Evolutionary conservation across 2,888 invertebrate species (phyloP), one percentile per base, ranked within the genome.

Genomic region (Dicyrtoma fusca): DNA sequence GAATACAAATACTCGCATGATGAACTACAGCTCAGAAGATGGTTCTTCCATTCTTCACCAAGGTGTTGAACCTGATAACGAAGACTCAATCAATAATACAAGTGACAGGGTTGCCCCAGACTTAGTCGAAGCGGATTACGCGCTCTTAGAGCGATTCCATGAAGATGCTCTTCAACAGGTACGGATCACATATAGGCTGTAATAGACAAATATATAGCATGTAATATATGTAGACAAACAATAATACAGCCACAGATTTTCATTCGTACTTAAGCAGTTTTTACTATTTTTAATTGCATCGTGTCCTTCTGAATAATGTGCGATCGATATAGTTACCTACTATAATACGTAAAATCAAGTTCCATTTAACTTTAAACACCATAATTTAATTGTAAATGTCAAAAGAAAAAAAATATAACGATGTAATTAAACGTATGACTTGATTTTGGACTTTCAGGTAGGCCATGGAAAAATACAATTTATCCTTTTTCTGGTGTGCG

Each of bases 121-220:
- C 21, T 34, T 71, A 1, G 74, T 69, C 42, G 76, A 77, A 62
- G 51, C 68, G 23, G 75, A 76, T 55, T 74, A 75, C 44, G 74
- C 74, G 14, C 70, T 79, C 1, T 61, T 80, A 17, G 80, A 80
- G 34, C 72, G 76, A 55, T 80, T 80, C 68, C 80, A 80, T 57
- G 80, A 80, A 72, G 79, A 80, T 72, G 80, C 80, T n/a, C 76
- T 80, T 2, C 76, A 76, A 34, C 78, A 79, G 73, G 80, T 80
- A 53, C 65, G 61, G n/a, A n/a, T n/a, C n/a, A n/a, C n/a, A n/a
- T n/a, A n/a, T n/a, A n/a, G n/a, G n/a, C n/a, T n/a, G n/a, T n/a
- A n/a, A n/a, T n/a, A n/a, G n/a, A n/a, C n/a, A n/a, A n/a, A n/a
- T n/a, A n/a, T n/a, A n/a, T n/a, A n/a, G n/a, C 45, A 10, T 8